Conservation (phyloP, 2,888 invertebrate genomes). For the Macrophya annulata region DNA sequence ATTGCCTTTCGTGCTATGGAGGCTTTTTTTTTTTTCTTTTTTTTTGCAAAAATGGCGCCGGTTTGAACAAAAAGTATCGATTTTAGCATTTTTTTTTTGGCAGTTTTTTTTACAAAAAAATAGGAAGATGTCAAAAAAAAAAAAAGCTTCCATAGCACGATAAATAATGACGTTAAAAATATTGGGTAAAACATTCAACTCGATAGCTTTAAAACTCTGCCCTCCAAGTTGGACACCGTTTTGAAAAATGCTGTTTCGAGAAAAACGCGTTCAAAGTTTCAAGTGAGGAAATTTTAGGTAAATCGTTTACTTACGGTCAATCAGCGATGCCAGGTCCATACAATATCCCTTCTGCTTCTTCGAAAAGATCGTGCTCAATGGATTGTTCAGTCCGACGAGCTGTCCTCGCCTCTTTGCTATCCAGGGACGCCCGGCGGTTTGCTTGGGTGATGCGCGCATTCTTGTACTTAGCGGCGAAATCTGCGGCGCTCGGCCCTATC, state of each 20-base stretch:
- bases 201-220: not conserved
- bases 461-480: not conserved
- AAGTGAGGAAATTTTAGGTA: constrained; percentile 1
- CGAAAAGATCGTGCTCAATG: constrained; percentile 7
- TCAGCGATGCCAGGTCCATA: constrained; percentile 21
- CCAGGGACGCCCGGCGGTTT: not conserved
- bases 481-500: constrained; percentile 20
- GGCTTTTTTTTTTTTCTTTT: no score
- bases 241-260: no score
- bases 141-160: constrained; percentile 26
- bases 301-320: constrained; percentile 8
- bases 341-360: constrained; percentile 2
- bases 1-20: no score
- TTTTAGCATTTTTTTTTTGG: no score
- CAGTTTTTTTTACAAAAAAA: no score
- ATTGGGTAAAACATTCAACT: constrained; percentile 16
- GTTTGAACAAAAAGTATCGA: no score
- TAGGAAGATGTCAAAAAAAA: no score
- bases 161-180: constrained; percentile 7
- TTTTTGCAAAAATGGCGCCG: no score
- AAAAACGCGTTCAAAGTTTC: constrained; percentile 27
- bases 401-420: not conserved
- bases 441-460: not conserved
- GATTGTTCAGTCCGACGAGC: not conserved
- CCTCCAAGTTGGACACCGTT: constrained; percentile 3